Evolutionary conservation across 2,113 vertebrate genomes (phyloP).

Genomic region (Zapus hudsonius): DNA sequence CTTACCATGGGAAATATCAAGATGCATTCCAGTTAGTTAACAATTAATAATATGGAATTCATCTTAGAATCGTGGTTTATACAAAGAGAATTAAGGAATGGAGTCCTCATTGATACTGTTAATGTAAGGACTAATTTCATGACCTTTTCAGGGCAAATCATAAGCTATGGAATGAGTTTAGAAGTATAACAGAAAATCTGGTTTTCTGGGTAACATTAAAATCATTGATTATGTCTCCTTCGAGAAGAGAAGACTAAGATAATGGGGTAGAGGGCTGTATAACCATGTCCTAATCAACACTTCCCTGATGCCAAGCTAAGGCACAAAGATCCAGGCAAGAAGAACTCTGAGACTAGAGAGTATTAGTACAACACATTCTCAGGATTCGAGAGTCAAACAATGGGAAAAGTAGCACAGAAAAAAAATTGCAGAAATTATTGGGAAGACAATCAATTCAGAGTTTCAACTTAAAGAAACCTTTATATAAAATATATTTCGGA

Average conservation of each 20-base stretch:
- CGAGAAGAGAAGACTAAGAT: background rate
- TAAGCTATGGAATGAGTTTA: background rate
- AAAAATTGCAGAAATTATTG: conserved; percentile 57
- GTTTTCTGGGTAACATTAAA: conserved; percentile 7
- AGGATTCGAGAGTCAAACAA: conserved; percentile 11
- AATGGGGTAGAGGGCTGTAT: background rate
- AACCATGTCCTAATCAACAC: background rate
- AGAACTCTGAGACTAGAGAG: background rate
- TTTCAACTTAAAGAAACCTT: conserved; percentile 60
- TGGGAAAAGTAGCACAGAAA: conserved; percentile 47
- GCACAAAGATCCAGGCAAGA: background rate
- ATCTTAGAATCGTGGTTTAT: background rate
- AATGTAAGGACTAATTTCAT: background rate
- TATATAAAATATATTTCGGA: conserved; percentile 71
- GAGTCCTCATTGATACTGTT: background rate
- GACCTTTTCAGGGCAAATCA: background rate
- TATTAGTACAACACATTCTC: background rate
- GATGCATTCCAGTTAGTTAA: background rate
- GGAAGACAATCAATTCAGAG: conserved; percentile 69
- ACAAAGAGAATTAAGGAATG: background rate
- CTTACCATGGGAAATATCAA: background rate
- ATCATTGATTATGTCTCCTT: background rate
- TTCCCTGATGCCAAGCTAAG: background rate
- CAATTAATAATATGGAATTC: background rate
- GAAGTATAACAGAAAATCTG: background rate